Evolutionary conservation across 2,113 vertebrate species (phyloP), one percentile per base, ranked within the genome.

Genomic region (Panthera uncia): DNA sequence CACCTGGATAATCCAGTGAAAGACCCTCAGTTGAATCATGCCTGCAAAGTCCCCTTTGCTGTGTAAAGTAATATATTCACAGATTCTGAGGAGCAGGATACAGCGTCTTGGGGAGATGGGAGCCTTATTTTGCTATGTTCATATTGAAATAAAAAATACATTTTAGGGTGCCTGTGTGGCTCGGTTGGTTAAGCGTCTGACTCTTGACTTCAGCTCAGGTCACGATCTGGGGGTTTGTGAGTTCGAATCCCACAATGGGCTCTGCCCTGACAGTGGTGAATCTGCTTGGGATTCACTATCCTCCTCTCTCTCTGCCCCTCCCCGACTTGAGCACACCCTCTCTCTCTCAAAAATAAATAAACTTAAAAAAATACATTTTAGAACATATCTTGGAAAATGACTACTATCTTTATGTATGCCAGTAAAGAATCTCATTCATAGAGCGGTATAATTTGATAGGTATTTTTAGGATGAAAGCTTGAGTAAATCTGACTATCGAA

Each of bases 61-160:
- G 29, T n/a, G 3, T 33, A 50, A 65, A 57, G 31, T 5, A 36
- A 55, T 2, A 38, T 41, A 78, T 36, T 41, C 12, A 13, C 13
- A 92, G 52, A 9, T 82, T 80, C 45, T 23, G 41, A 45, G 41
- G 27, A 50, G 29, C 21, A 50, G 57, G 57, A 81, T 36, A 7
- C 27, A 2, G 29, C 1, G 4, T 38, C 38, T n/a, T 68, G 31
- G 31, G 2, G 15, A 2, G 41, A 11, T 12, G 15, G 45, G n/a
- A 21, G 12, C 31, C 33, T 27, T 82, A 36, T 69, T 83, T 93
- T 96, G 38, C 2, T 11, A 80, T 5, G n/a, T 36, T 81, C 36
- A 80, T 18, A 19, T 0, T 87, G 52, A 91, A 68, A 74, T 55
- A 94, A 23, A 92, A 79, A 23, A n/a, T 15, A 65, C 8, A 12